Percentiles rank a stretch among this genome's conserved stretches.
Evolutionary conservation across 2,113 vertebrate genomes (phyloP).

Genomic region (Oryzias melastigma): DNA sequence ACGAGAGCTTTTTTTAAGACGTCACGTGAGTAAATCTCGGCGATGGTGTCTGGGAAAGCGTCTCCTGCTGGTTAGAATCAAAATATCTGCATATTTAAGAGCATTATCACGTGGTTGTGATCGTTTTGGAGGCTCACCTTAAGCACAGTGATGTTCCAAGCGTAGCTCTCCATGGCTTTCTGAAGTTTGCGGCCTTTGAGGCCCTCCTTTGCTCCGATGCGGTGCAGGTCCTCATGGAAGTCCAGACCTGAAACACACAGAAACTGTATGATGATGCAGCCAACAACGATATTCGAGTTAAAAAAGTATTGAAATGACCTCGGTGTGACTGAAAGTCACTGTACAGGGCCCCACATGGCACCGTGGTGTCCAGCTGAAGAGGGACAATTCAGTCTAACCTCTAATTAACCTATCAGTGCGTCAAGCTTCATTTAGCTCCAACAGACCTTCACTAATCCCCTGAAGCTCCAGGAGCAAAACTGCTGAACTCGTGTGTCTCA

Average conservation of each 20-base stretch:
- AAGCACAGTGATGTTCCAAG: conserved; percentile 88
- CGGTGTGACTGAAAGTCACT: neutral
- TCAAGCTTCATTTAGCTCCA: conserved; percentile 42
- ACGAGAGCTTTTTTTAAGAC: conserved; percentile 37
- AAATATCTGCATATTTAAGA: conserved; percentile 11
- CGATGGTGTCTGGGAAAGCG: conserved; percentile 19
- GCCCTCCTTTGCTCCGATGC: conserved; percentile 86
- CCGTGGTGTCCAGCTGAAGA: neutral
- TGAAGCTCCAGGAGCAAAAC: conserved; percentile 32
- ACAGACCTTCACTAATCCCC: conserved; percentile 53
- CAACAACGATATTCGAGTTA: too few species aligned
- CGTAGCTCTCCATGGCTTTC: conserved; percentile 92
- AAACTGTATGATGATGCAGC: neutral
- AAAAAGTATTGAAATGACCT: too few species aligned
- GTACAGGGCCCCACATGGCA: neutral
- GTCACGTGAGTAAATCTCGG: conserved; percentile 35
- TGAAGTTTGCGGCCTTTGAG: conserved; percentile 88
- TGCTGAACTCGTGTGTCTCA: conserved; percentile 33
- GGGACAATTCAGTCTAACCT: conserved; percentile 11
- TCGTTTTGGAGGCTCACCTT: conserved; percentile 65
- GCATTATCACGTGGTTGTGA: neutral
- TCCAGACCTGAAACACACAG: conserved; percentile 79
- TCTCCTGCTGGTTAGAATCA: conserved; percentile 18
- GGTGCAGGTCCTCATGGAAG: conserved; percentile 89
- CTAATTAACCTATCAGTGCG: conserved; percentile 40